These are phyloP conservation scores for Polyploca ridens DNA, from an alignment of 2,888 invertebrate genomes.

Conservation along the genomic window DNA sequence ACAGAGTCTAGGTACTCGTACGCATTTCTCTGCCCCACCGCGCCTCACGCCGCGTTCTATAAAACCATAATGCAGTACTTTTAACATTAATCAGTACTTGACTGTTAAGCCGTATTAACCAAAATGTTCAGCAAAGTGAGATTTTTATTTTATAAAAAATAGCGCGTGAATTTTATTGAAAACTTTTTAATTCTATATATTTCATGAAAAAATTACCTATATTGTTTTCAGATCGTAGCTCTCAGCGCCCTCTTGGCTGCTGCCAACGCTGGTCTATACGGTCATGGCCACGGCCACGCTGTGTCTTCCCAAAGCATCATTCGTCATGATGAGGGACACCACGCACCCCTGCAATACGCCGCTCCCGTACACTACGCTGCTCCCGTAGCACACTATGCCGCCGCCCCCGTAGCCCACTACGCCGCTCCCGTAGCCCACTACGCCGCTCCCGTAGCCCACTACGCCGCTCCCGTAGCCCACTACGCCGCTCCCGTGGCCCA, in stretches of 20 bases:
- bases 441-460: slow-evolving; percentile 30
- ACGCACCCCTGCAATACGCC: slow-evolving; percentile 51
- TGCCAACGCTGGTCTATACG: slow-evolving; percentile 74
- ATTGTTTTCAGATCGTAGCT: slow-evolving; percentile 62
- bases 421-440: slow-evolving; percentile 28
- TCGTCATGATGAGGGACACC: slow-evolving; percentile 61
- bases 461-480: too few species aligned
- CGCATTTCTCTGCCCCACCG: slow-evolving; percentile 69
- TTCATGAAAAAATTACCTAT: too few species aligned
- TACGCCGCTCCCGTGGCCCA: slow-evolving; percentile 16
- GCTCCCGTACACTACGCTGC: slow-evolving; percentile 37
- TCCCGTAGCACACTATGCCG: slow-evolving; percentile 32
- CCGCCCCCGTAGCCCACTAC: slow-evolving; percentile 26
- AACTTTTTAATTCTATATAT: too few species aligned
- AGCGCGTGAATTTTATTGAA: too few species aligned
- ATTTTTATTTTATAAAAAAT: too few species aligned
- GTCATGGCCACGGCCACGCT: slow-evolving; percentile 51
- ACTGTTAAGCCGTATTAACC: slow-evolving; percentile 49
- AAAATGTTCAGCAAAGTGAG: slow-evolving; percentile 67
- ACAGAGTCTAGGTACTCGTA: slow-evolving; percentile 52
- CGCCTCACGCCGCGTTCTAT: slow-evolving; percentile 49
- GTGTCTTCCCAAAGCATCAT: slow-evolving; percentile 68
- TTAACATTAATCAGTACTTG: slow-evolving; percentile 58
- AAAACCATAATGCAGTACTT: slow-evolving; percentile 56
- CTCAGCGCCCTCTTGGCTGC: slow-evolving; percentile 69